Percentiles rank a stretch among this genome's conserved stretches.
Conservation (phyloP, 2,113 vertebrate genomes). For the Corythoichthys intestinalis region DNA sequence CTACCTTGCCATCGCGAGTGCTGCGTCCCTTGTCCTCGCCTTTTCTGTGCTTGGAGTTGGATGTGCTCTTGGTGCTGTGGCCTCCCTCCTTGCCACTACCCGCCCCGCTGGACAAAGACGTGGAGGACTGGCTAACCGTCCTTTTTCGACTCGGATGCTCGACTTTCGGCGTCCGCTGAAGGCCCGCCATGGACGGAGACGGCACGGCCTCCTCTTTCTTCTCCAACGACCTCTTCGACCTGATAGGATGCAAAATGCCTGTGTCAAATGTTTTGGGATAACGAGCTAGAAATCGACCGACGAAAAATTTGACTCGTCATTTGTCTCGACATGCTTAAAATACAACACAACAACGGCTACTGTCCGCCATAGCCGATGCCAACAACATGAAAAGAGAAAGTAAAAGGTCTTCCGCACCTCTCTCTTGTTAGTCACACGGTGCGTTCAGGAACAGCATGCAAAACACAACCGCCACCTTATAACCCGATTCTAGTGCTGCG, state of each 20-base stretch:
- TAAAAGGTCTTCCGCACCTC: too few species aligned
- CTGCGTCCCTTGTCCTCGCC: conserved; percentile 84
- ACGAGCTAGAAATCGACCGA: too few species aligned
- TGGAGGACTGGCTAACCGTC: conserved; percentile 88
- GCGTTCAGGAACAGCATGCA: too few species aligned
- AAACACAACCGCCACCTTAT: too few species aligned
- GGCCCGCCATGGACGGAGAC: conserved; percentile 81
- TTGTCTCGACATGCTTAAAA: too few species aligned
- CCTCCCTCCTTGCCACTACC: conserved; percentile 80
- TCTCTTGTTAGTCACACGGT: too few species aligned
- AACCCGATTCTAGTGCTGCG: too few species aligned
- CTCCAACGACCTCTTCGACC: conserved; percentile 81
- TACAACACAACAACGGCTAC: too few species aligned
- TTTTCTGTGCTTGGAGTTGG: conserved; percentile 87
- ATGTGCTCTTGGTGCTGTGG: conserved; percentile 75
- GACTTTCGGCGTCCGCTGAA: conserved; percentile 83
- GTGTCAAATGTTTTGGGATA: neutral
- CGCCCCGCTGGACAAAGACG: conserved; percentile 80
- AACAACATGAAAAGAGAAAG: too few species aligned
- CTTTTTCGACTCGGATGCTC: conserved; percentile 89
- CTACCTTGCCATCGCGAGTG: conserved; percentile 85
- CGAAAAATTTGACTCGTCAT: too few species aligned
- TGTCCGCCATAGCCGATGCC: too few species aligned
- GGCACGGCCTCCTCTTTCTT: conserved; percentile 92
- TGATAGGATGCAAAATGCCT: conserved; percentile 51